Base-by-base conservation (phyloP, 2,888 invertebrate genomes). In the Lamellibrachia columna region DNA sequence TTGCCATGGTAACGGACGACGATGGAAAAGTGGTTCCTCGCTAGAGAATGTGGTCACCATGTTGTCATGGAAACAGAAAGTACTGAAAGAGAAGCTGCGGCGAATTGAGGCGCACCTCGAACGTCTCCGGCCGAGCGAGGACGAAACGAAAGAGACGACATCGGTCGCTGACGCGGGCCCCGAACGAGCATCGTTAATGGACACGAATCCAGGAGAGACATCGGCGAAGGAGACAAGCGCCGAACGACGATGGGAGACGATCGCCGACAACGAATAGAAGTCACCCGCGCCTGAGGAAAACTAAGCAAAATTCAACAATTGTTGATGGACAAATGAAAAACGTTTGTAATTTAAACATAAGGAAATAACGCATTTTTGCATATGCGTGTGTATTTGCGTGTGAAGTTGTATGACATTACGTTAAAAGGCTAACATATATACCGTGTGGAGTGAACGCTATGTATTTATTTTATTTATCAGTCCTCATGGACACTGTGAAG, bases 91-190 rank as follows among this genome's bases (percentile, higher is more conserved):
- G 22, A 75, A 75, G 75, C n/a, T 75, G 75, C 75, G n/a, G 75
- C 75, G 75, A 22, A 75, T 75, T 75, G 75, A 75, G 75, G 15
- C 75, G 75, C 75, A 75, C 22, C 75, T 75, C 75, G 75, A 75
- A n/a, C 75, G 75, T 75, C 75, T 75, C n/a, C 75, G 75, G 75
- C 75, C 75, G 75, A 75, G 75, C 75, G 75, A 75, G 75, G 22
- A 75, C 2, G 75, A 22, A n/a, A 22, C 75, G 75, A 75, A 75
- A 75, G 75, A 75, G 75, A n/a, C 75, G 28, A 28, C 28, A 28
- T 28, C 28, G 28, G 28, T 28, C 28, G 28, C 28, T 28, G 75
- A 75, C 75, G 75, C 22, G 22, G 22, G 75, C 75, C 75, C 75
- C 15, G 75, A 22, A 75, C 75, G 15, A 75, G 75, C 75, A 75